Percentiles rank a stretch among this genome's conserved stretches.
phyloP scores from a whole-genome alignment of 2,113 vertebrate genomes.

The Hippocampus comes region DNA sequence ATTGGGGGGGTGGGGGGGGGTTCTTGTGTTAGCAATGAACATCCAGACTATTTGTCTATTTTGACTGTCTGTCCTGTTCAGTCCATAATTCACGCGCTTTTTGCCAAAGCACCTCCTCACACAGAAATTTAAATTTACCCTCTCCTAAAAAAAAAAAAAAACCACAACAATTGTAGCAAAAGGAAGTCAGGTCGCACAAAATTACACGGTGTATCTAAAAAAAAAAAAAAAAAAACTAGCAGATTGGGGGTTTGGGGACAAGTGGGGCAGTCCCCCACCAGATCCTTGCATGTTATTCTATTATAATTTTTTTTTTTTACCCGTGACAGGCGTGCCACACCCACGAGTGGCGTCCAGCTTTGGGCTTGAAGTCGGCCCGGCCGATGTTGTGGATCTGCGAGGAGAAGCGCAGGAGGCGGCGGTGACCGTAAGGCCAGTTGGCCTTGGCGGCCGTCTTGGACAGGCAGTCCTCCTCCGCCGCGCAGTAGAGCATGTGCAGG shows the following conservation, averaged over 20 bases:
- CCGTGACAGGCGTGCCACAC: constrained; percentile 97
- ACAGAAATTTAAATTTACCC: too few relatives aligned
- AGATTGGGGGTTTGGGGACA: too few relatives aligned
- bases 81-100: constrained; percentile 5
- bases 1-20: neutral
- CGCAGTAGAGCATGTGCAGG: constrained; percentile 95
- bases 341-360: constrained; percentile 95
- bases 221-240: too few relatives aligned
- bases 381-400: constrained; percentile 97
- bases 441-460: constrained; percentile 83
- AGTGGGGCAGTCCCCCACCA: too few relatives aligned
- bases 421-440: constrained; percentile 96
- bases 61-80: constrained; percentile 20
- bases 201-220: too few relatives aligned
- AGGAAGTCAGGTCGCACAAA: too few relatives aligned
- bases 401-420: constrained; percentile 95
- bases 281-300: too few relatives aligned
- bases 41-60: neutral
- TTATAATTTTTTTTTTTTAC: constrained; percentile 55
- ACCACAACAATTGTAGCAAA: too few relatives aligned
- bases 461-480: constrained; percentile 93
- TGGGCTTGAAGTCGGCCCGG: constrained; percentile 92
- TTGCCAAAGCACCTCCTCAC: too few relatives aligned
- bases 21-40: neutral
- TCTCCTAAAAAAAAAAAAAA: too few relatives aligned